phyloP scores from a whole-genome alignment of 2,797 vertebrate species.

The Trachurus trachurus region DNA sequence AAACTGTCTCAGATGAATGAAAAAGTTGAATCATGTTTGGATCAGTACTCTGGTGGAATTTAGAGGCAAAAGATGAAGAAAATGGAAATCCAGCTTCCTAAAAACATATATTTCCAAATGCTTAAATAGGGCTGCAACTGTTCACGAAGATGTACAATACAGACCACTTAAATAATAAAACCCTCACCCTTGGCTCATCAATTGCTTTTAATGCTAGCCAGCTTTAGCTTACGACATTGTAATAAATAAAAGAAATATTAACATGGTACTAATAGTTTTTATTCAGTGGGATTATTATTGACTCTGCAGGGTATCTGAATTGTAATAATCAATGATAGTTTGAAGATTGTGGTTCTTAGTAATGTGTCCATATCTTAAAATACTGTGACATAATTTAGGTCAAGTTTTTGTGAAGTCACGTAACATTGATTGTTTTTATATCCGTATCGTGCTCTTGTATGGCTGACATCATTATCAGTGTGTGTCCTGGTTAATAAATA shows the following conservation, averaged over 20 bases:
- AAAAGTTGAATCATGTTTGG: background rate
- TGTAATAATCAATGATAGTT: background rate
- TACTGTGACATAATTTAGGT: background rate
- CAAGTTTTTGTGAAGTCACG: background rate
- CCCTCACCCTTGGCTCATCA: background rate
- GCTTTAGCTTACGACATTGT: background rate
- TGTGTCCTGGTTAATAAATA: slow-evolving; percentile 24
- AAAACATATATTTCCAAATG: too few species aligned
- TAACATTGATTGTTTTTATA: slow-evolving; percentile 4
- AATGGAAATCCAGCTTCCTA: background rate
- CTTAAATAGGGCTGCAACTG: background rate
- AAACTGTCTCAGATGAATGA: background rate
- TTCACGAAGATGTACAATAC: too few species aligned
- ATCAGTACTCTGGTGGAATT: background rate
- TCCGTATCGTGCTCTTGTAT: rapidly evolving
- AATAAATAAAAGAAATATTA: background rate
- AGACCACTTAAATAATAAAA: background rate
- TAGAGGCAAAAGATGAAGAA: background rate
- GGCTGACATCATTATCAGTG: background rate
- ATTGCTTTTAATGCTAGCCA: background rate
- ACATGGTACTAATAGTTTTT: background rate
- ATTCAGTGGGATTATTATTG: too few species aligned
- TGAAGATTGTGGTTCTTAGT: background rate
- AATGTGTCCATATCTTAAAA: background rate
- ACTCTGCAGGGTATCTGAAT: too few species aligned